Base-by-base conservation (phyloP, 2,888 invertebrate species). In the Euspilapteryx auroguttella region DNA sequence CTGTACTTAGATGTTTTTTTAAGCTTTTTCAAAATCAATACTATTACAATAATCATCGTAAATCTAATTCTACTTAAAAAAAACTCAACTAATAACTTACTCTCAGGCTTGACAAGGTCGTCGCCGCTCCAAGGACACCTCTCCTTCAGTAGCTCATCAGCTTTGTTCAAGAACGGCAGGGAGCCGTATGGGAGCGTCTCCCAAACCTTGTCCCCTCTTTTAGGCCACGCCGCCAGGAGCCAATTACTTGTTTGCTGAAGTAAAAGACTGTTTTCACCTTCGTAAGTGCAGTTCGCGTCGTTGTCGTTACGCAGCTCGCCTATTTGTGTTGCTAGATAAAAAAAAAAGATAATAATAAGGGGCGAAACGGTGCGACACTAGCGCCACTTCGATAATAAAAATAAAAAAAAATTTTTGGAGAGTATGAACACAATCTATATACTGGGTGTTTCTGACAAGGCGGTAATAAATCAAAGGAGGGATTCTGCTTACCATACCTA, bases 251-350 rank as follows among this genome's bases (percentile, higher is more conserved):
- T 82, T 75, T 92, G 92, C 58, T 94, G 93, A 29, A 92, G 79
- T 9, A 94, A 66, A 1, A 94, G 86, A 47, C 91, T 90, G 69
- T 92, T 93, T 69, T 94, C 94, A 0, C 94, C 94, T 61, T 94
- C 94, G 50, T 92, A 94, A 0, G 87, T 94, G 48, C 87, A 87
- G 62, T 89, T 90, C 0, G 91, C 90, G 55, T 94, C 94, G 54
- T 90, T 85, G 48, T 89, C 86, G 52, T 87, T 82, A 24, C 90
- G 80, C 1, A 93, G 54, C 7, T 83, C 83, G 25, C 89, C 88
- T 28, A 94, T 64, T 10, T 85, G 82, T 14, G 89, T 65, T 21
- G 83, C 89, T 89, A 46, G 3, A 49, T 46, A 12, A 13, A 6
- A 14, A 13, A n/a, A n/a, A n/a, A n/a, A n/a, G n/a, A n/a, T n/a